Conservation (phyloP, 2,797 vertebrate species). For the Natrix natrix region DNA sequence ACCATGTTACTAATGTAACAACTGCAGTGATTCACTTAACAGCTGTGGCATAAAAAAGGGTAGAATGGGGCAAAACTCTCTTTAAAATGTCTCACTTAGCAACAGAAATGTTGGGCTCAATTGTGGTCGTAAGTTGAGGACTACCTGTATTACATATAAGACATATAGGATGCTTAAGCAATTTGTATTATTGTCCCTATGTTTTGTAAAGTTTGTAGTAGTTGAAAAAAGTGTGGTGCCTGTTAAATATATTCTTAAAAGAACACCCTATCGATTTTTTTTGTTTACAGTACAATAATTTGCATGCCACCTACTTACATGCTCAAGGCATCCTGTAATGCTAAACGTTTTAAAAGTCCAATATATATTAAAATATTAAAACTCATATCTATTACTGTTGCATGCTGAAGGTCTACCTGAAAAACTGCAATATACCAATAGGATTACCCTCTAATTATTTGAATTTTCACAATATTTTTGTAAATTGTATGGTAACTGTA, state of each 20-base stretch:
- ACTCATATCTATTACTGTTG: background rate
- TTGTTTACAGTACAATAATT: background rate
- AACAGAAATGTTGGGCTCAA: no score
- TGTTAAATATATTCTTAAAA: background rate
- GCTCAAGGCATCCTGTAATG: background rate
- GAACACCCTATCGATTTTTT: background rate
- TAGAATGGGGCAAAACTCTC: no score
- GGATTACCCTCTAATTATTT: background rate
- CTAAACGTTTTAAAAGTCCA: background rate
- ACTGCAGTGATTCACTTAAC: no score
- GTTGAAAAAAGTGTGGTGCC: background rate
- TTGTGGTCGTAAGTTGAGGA: no score
- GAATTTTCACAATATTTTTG: background rate
- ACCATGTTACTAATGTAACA: no score
- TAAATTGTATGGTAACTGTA: background rate
- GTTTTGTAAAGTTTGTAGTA: background rate
- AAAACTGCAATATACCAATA: background rate
- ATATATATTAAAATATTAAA: background rate
- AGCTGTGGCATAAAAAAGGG: no score
- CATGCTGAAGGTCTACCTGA: background rate
- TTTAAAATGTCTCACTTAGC: no score
- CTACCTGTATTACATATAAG: background rate
- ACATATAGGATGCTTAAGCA: background rate
- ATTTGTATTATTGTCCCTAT: background rate
- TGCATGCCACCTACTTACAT: background rate